Base-by-base conservation (phyloP, 2,888 invertebrate genomes). In the Agrochola lychnidis region DNA sequence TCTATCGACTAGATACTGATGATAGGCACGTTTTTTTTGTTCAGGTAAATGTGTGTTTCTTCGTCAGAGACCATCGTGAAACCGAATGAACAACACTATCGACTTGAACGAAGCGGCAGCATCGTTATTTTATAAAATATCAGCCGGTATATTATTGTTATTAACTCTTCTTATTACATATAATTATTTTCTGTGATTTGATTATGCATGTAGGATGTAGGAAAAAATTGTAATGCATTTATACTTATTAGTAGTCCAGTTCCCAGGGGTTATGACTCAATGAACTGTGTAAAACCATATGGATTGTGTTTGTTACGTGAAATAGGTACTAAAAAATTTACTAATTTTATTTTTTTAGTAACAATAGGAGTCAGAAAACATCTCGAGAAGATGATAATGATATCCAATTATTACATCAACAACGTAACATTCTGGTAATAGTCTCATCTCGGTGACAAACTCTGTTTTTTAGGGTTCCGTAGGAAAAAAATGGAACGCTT, bases 131-230 rank as follows among this genome's bases (percentile, higher is more conserved):
- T 42, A 42, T 66, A 22, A 36, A 67, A 30, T 42, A 64, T 30
- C 30, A 66, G 30, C 70, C 42, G 30, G 42, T 64, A 70, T 70
- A 70, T 42, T 64, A 40, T 40, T 40, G 14, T 7, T 63, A 40
- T 14, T 40, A 40, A 63, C 36, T 63, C 2, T 40, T 40, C 5
- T 14, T 45, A 45, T 12, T 45, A 14, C 12, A 45, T 45, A 14
- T 36, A 9, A 30, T 40, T 61, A 61, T 63, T 63, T 40, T 63
- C n/a, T 40, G n/a, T 40, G 4, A n/a, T 40, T 4, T 40, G n/a
- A 16, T 40, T n/a, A 63, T 40, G n/a, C n/a, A n/a, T n/a, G n/a
- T 40, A 63, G 40, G n/a, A 14, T 36, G 62, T 62, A 22, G 22
- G 22, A 36, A 36, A 36, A 22, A 14, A 6, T 22, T 1, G 6